phyloP scores from a whole-genome alignment of 2,113 vertebrate species.

The Hemicordylus capensis region DNA sequence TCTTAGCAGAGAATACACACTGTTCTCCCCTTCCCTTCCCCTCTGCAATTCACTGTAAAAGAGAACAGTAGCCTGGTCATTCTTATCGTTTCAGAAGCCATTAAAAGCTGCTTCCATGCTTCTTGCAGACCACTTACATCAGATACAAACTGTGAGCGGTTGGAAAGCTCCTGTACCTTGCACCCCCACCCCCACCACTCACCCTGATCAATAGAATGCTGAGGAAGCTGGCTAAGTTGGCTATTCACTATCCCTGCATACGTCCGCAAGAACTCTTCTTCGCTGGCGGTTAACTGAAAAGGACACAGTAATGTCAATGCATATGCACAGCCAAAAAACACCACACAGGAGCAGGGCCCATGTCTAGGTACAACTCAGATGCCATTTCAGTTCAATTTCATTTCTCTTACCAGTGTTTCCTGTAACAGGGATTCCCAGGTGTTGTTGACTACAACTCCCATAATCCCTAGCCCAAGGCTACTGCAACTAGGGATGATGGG shows the following conservation, averaged over 20 bases:
- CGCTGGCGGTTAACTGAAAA: constrained; percentile 90
- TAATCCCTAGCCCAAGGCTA: too few species aligned
- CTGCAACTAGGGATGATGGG: too few species aligned
- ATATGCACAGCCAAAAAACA: not conserved
- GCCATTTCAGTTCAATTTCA: not conserved
- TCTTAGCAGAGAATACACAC: not conserved
- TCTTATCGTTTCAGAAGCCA: not conserved
- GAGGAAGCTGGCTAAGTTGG: constrained; percentile 97
- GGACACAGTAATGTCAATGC: not conserved
- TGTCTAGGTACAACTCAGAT: not conserved
- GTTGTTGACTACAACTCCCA: too few species aligned
- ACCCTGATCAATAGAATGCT: constrained; percentile 98
- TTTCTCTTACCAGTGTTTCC: too few species aligned
- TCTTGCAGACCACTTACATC: not conserved
- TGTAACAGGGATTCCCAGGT: too few species aligned
- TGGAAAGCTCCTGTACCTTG: not conserved
- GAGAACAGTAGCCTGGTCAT: not conserved
- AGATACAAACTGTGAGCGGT: not conserved
- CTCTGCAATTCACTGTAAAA: not conserved
- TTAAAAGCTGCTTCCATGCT: not conserved
- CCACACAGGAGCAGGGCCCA: not conserved
- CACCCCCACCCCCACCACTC: constrained; percentile 63
- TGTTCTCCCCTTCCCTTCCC: not conserved
- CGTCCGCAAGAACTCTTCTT: constrained; percentile 95
- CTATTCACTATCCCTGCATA: constrained; percentile 95